Base-by-base conservation (phyloP, 2,888 invertebrate genomes). In the Acrocera orbiculus region DNA sequence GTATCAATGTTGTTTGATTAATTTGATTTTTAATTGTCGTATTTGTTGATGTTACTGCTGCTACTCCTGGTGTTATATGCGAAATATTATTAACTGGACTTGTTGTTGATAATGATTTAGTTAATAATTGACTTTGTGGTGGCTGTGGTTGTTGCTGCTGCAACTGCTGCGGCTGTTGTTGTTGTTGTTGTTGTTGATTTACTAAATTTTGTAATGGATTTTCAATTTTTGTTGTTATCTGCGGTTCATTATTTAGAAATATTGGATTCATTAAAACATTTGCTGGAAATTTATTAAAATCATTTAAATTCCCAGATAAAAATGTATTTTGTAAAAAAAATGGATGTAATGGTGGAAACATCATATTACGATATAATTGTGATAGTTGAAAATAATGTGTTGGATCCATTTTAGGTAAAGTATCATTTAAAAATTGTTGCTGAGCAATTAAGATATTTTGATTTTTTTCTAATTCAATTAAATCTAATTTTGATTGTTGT, bases 291-390 rank as follows among this genome's bases (percentile, higher is more conserved):
- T 53, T 79, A 74, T 48, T 71, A 40, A 72, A 56, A 42, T 73
- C 73, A 47, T 66, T 67, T 2, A 59, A 51, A 32, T 50, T 55
- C 20, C 56, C 47, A 13, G 70, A 61, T 44, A 61, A 56, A 35
- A 65, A 56, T 37, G 71, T 64, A 49, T 66, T 66, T 35, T 67
- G 69, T 44, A 69, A 69, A 32, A 79, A 65, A 51, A 81, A 69
- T 7, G 77, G 73, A 43, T 67, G 69, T 30, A 76, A 55, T 10
- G 73, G 69, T 54, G 73, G 73, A 10, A 72, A 66, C 1, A 71
- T 57, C 4, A 72, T 33, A 34, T 70, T 65, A 2, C 66, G 63
- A 40, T 73, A 73, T 2, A 76, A 51, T 47, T 72, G 69, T 8
- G 71, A 66, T 9, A 72, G 50, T 44, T 75, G 75, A 45, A 71